A percentile compares a stretch with the other conserved stretches of the same genome.
Evolutionary conservation across 2,888 invertebrate genomes (phyloP).

Genomic region (Poecilobothrus nobilitatus): DNA sequence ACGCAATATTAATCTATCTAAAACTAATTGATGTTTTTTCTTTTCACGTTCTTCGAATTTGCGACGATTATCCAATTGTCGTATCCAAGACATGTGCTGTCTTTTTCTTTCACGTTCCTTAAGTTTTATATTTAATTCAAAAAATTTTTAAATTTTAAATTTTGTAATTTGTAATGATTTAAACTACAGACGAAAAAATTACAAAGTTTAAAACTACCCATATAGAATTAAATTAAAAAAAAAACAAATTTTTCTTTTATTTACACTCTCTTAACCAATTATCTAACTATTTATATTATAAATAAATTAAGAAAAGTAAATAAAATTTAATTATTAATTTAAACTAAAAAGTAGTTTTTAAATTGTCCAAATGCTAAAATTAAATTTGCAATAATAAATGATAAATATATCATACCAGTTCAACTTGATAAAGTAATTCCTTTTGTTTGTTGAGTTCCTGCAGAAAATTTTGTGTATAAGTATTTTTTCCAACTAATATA

Average conservation of each 20-base stretch:
- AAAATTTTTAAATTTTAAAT: not conserved
- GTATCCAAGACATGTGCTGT: slow-evolving; percentile 83
- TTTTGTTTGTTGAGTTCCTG: slow-evolving; percentile 84
- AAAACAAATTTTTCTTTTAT: too few relatives aligned
- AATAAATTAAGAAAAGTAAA: too few relatives aligned
- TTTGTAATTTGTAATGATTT: not conserved
- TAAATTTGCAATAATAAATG: not conserved
- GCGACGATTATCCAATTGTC: slow-evolving; percentile 76
- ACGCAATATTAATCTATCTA: slow-evolving; percentile 75
- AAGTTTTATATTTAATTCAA: not conserved
- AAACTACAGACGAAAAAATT: not conserved
- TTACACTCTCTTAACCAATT: too few relatives aligned
- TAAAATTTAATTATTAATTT: too few relatives aligned
- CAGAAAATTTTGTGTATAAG: slow-evolving; percentile 68
- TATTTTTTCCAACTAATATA: slow-evolving; percentile 27
- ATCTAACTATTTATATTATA: too few relatives aligned
- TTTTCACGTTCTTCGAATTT: slow-evolving; percentile 78
- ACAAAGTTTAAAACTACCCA: not conserved
- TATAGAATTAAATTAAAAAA: not conserved
- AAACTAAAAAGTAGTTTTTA: too few relatives aligned
- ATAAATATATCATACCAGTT: slow-evolving; percentile 56
- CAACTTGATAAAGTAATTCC: slow-evolving; percentile 73
- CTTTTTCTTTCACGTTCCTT: slow-evolving; percentile 81
- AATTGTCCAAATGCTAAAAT: too few relatives aligned
- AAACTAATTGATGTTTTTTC: slow-evolving; percentile 56